Percentiles rank a stretch among this genome's conserved stretches.
Evolutionary conservation across 2,888 invertebrate genomes (phyloP).

Genomic region (Drosophila yooni): DNA sequence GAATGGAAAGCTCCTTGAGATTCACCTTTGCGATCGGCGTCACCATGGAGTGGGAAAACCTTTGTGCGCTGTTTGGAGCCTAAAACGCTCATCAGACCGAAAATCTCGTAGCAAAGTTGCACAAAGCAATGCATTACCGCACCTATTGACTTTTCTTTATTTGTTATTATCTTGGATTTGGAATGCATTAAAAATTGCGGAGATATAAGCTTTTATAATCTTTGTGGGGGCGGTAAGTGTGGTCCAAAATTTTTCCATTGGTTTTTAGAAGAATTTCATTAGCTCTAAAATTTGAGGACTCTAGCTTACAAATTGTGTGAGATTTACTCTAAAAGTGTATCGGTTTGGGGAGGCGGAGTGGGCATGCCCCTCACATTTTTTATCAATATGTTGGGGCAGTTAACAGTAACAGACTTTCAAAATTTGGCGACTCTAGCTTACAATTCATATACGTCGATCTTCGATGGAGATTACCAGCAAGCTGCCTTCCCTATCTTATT

Average conservation of each 20-base stretch:
- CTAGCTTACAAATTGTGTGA: not conserved
- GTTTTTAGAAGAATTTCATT: too few species aligned
- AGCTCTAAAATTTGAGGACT: not conserved
- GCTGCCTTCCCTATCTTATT: too few species aligned
- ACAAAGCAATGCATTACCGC: not conserved
- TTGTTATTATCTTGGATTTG: not conserved
- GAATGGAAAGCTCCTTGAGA: too few species aligned
- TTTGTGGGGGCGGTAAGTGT: too few species aligned
- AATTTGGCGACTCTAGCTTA: not conserved
- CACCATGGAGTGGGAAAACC: not conserved
- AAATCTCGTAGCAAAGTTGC: not conserved
- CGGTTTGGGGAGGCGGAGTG: not conserved
- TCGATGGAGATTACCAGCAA: too few species aligned
- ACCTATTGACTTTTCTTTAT: not conserved
- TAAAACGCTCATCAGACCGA: not conserved
- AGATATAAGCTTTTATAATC: too few species aligned
- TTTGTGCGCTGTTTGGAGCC: not conserved
- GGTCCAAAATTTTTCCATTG: too few species aligned
- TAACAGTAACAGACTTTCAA: too few species aligned
- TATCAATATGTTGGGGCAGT: not conserved
- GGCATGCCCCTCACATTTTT: not conserved
- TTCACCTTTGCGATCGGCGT: too few species aligned
- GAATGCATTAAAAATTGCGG: not conserved
- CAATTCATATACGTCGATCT: too few species aligned
- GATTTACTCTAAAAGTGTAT: not conserved